phyloP scores from a whole-genome alignment of 2,113 vertebrate genomes.

The Cranoglanis bouderius region DNA sequence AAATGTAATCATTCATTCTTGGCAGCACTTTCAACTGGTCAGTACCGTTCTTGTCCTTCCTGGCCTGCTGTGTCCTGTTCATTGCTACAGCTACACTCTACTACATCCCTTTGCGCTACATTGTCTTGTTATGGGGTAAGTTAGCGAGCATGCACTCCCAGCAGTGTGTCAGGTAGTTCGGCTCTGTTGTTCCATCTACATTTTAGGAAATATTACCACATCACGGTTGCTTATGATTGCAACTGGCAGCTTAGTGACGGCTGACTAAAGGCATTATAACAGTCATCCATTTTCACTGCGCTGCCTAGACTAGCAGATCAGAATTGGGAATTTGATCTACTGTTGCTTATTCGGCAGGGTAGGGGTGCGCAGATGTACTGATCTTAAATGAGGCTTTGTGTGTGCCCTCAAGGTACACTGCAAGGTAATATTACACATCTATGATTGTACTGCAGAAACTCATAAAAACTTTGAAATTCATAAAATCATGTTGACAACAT shows the following conservation, averaged over 20 bases:
- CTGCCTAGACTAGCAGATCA: slow-evolving; percentile 45
- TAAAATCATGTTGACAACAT: slow-evolving; percentile 23
- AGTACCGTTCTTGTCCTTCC: slow-evolving; percentile 85
- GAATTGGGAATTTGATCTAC: slow-evolving; percentile 46
- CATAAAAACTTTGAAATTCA: slow-evolving; percentile 12
- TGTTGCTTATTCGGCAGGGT: slow-evolving; percentile 3
- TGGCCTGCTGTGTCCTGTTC: slow-evolving; percentile 82
- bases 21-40: slow-evolving; percentile 95
- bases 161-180: neutral
- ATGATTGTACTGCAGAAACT: slow-evolving; percentile 4
- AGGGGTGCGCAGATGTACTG: neutral
- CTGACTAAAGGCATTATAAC: slow-evolving; percentile 46
- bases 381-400: slow-evolving; percentile 22
- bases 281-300: slow-evolving; percentile 43
- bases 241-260: slow-evolving; percentile 43
- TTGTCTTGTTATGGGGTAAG: slow-evolving; percentile 96
- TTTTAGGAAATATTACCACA: slow-evolving; percentile 38
- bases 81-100: slow-evolving; percentile 78
- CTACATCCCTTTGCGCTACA: slow-evolving; percentile 87
- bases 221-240: slow-evolving; percentile 33
- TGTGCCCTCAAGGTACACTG: slow-evolving; percentile 15
- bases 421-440: slow-evolving; percentile 3
- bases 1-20: slow-evolving; percentile 22
- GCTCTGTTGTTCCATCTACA: slow-evolving; percentile 23
- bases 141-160: slow-evolving; percentile 30